Base-by-base conservation (phyloP, 2,113 vertebrate genomes). In the Pelvicachromis taeniatus region DNA sequence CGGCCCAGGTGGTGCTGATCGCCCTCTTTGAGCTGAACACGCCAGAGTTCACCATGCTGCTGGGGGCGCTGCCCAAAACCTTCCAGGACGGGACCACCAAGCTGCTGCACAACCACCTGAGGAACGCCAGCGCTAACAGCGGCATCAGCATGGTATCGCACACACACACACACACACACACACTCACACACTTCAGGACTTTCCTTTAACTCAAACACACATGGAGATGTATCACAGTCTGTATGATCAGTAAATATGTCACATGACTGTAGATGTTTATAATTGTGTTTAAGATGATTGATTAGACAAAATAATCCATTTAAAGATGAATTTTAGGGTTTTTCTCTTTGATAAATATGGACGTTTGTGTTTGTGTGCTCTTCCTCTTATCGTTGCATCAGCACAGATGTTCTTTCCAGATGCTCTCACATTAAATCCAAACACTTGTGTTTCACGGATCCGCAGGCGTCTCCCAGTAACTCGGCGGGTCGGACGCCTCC, bases 41-140 rank as follows among this genome's bases (percentile, higher is more conserved):
- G 4, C 98, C 98, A 9, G 98, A 99, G 95, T 99, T 99, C 95
- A 97, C 97, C 89, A 99, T 98, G 98, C 93, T 99, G 1, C 94
- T 99, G 87, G 98, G 97, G 80, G 97, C 97, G 90, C 95, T 99
- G 95, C 98, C 98, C 95, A 99, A 99, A 97, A 98, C 98, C 85
- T 99, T 99, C 95, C 98, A 99, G 94, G 98, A 98, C 87, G 97
- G 98, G 85, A 97, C 98, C 93, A 99, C 97, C 90, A 99, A 97
- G 85, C 97, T 99, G 84, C 97, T 99, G 82, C 97, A 99, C 94
- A 97, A 95, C 92, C 98, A 99, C 90, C 97, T 99, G 87, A 97
- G 97, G 91, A 98, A 97, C 80, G 96, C 96, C 90, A 96, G 97
- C 93, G 96, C 95, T 85, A 95, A 95, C 83, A 95, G 95, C 19